These are phyloP conservation scores for Deilephila porcellus DNA, from an alignment of 2,888 invertebrate species.

Conservation along the genomic window DNA sequence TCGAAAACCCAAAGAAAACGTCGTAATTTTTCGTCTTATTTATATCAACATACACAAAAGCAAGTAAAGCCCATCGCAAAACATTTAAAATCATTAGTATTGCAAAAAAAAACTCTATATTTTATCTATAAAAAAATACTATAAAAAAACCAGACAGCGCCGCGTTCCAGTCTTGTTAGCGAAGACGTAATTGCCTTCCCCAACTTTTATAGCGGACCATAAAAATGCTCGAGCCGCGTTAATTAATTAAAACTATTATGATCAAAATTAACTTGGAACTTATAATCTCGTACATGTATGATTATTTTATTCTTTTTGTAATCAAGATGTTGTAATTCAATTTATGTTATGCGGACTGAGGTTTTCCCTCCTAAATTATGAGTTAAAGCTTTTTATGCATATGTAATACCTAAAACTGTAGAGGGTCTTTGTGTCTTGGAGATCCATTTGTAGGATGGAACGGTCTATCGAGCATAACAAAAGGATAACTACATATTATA, in stretches of 20 bases:
- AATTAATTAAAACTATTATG: conserved; percentile 34
- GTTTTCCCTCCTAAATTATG: neutral
- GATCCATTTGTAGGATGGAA: too few relatives aligned
- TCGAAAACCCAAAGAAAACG: too few relatives aligned
- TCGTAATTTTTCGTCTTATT: too few relatives aligned
- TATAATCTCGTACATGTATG: conserved; percentile 29
- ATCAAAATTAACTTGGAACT: conserved; percentile 31
- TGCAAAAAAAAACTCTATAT: neutral
- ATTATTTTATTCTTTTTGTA: conserved; percentile 27
- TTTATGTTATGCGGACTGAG: neutral
- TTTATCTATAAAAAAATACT: neutral
- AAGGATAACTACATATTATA: too few relatives aligned
- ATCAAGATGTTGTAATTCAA: conserved; percentile 23
- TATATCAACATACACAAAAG: neutral
- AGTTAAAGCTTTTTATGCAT: neutral
- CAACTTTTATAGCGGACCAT: conserved; percentile 34
- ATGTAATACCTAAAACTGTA: too few relatives aligned
- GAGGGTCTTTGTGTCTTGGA: too few relatives aligned
- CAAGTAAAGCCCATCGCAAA: neutral
- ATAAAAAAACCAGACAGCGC: neutral
- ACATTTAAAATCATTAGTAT: neutral
- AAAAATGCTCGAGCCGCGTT: conserved; percentile 31
- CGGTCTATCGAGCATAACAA: too few relatives aligned
- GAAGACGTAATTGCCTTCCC: conserved; percentile 27
- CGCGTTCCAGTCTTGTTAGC: conserved; percentile 19